phyloP scores from a whole-genome alignment of 2,797 vertebrate genomes.

The Spinibarbus caldwelli region DNA sequence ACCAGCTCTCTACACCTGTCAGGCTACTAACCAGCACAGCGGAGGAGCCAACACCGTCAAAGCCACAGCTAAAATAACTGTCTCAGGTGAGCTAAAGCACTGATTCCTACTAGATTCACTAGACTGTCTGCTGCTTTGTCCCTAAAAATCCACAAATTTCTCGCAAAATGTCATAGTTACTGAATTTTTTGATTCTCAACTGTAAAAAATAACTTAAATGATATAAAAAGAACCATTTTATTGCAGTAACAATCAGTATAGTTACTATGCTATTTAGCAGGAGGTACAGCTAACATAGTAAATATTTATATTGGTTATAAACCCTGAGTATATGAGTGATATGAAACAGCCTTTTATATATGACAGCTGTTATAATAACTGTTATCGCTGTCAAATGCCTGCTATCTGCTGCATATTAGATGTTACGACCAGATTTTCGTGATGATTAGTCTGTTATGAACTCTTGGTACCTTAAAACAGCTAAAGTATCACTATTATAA shows the following conservation, averaged over 20 bases:
- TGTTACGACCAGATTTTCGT: neutral
- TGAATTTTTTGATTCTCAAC: neutral
- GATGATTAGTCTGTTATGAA: neutral
- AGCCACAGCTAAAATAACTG: constrained; percentile 86
- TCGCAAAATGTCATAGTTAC: neutral
- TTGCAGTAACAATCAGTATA: neutral
- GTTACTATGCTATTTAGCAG: neutral
- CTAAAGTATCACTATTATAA: neutral
- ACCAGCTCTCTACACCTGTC: constrained; percentile 92
- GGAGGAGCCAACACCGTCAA: constrained; percentile 90
- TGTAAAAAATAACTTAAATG: neutral
- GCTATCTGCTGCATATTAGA: neutral
- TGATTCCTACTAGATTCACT: neutral
- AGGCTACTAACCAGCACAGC: constrained; percentile 91
- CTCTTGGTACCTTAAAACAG: neutral
- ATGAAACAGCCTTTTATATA: neutral
- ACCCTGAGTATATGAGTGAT: neutral
- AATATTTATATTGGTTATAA: neutral
- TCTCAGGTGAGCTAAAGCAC: constrained; percentile 80
- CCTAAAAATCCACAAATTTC: neutral
- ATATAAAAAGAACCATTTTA: neutral
- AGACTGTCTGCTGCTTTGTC: neutral
- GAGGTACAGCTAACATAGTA: neutral
- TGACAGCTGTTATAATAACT: neutral
- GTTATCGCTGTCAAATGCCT: neutral